These are phyloP conservation scores for Mycogona germanica DNA, from an alignment of 2,888 invertebrate genomes.

Conservation along the genomic window DNA sequence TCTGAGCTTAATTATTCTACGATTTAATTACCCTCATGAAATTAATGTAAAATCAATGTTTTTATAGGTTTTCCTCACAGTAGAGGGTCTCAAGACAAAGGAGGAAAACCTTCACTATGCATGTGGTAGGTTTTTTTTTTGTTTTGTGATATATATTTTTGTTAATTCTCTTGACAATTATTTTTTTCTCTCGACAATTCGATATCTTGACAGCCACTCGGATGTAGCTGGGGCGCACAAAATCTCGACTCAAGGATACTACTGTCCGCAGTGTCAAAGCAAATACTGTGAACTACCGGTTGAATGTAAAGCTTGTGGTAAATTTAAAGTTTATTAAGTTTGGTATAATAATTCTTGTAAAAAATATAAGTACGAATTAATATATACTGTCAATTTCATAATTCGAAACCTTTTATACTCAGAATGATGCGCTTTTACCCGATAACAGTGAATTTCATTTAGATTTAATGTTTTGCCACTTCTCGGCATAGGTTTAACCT, in stretches of 20 bases:
- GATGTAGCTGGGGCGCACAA: slow-evolving; percentile 26
- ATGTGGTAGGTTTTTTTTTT: slow-evolving; percentile 56
- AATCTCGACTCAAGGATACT: slow-evolving; percentile 37
- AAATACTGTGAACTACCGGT: slow-evolving; percentile 97
- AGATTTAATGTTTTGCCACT: slow-evolving; percentile 15
- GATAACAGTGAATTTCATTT: slow-evolving; percentile 6
- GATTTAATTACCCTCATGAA: not conserved
- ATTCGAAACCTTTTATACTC: not conserved
- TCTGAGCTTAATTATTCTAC: not conserved
- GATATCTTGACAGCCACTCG: slow-evolving; percentile 55
- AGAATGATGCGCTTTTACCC: too few relatives aligned
- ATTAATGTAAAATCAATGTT: not conserved
- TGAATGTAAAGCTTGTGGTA: slow-evolving; percentile 84
- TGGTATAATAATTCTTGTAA: too few relatives aligned
- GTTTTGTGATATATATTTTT: not conserved
- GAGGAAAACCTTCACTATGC: slow-evolving; percentile 63
- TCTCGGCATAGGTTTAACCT: slow-evolving; percentile 53
- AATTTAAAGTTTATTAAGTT: too few relatives aligned
- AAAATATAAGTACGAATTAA: too few relatives aligned
- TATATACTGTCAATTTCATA: not conserved
- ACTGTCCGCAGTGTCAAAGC: slow-evolving; percentile 71
- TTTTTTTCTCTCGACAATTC: too few relatives aligned
- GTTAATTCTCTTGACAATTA: too few relatives aligned
- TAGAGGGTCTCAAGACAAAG: slow-evolving; percentile 43
- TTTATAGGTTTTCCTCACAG: slow-evolving; percentile 62